These are phyloP conservation scores for Calliphora vicina DNA, from an alignment of 1,140 invertebrate genomes.

Conservation along the genomic window DNA sequence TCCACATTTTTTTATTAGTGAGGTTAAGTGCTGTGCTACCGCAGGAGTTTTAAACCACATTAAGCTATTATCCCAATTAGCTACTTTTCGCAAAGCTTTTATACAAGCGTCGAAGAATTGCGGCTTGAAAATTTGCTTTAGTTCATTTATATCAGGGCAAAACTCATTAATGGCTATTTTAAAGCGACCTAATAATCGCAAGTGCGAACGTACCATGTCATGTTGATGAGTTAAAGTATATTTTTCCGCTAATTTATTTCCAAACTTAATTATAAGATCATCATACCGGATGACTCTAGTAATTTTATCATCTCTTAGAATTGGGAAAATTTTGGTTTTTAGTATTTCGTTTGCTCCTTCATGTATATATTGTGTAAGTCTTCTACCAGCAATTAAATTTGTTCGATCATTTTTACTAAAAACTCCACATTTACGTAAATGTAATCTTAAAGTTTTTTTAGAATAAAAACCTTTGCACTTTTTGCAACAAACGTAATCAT, in stretches of 20 bases:
- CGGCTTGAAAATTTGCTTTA: constrained; percentile 7
- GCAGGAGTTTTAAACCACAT: constrained; percentile 8
- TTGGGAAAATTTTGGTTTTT: neutral
- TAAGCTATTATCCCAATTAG: constrained; percentile 26
- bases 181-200: neutral
- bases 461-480: constrained; percentile 9
- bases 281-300: neutral
- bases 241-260: constrained; percentile 9
- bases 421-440: neutral
- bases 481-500: neutral
- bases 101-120: neutral
- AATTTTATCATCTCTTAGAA: neutral
- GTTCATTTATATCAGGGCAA: neutral
- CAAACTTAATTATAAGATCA: neutral
- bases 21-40: neutral
- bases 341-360: neutral
- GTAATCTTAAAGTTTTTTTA: neutral
- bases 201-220: constrained; percentile 42
- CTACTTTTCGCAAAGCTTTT: neutral
- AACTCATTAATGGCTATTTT: neutral
- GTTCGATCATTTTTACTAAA: neutral
- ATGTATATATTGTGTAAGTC: neutral
- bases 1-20: neutral
- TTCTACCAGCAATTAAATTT: neutral
- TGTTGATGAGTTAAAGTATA: constrained; percentile 36